A percentile compares a stretch with the other conserved stretches of the same genome.
Evolutionary conservation across 2,797 vertebrate genomes (phyloP).

Genomic region (Hybognathus amarus): DNA sequence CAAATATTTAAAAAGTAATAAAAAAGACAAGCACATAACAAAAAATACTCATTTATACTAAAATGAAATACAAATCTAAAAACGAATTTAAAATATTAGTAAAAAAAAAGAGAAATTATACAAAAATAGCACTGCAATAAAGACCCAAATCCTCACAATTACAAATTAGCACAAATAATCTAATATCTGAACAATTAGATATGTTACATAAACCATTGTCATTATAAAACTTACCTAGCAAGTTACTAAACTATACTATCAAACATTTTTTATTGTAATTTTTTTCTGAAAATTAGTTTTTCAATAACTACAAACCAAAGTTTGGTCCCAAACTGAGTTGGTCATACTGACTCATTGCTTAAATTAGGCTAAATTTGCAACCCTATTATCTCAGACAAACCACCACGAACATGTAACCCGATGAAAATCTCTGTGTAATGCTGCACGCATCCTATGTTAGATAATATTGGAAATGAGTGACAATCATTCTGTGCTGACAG

Average conservation of each 20-base stretch:
- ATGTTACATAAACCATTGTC: neutral
- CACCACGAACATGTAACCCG: neutral
- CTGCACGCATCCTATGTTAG: constrained; percentile 54
- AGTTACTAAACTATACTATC: neutral
- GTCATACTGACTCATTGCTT: neutral
- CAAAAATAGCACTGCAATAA: neutral
- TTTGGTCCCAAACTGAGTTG: neutral
- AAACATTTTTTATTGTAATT: neutral
- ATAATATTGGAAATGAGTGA: constrained; percentile 50
- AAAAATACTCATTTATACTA: neutral
- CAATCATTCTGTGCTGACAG: constrained; percentile 49
- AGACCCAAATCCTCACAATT: neutral
- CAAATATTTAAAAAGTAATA: neutral
- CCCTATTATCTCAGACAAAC: constrained; percentile 9
- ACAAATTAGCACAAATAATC: too few species aligned
- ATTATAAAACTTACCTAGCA: neutral
- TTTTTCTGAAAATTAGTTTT: neutral
- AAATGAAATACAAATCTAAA: neutral
- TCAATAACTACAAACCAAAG: neutral
- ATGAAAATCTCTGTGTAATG: neutral
- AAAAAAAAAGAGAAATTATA: neutral
- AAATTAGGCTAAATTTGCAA: neutral
- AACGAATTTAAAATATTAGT: neutral
- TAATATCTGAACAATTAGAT: neutral
- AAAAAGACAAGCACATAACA: neutral